These are phyloP conservation scores for Caenorhabditis japonica DNA, from an alignment of 2,888 invertebrate genomes.

Conservation along the genomic window DNA sequence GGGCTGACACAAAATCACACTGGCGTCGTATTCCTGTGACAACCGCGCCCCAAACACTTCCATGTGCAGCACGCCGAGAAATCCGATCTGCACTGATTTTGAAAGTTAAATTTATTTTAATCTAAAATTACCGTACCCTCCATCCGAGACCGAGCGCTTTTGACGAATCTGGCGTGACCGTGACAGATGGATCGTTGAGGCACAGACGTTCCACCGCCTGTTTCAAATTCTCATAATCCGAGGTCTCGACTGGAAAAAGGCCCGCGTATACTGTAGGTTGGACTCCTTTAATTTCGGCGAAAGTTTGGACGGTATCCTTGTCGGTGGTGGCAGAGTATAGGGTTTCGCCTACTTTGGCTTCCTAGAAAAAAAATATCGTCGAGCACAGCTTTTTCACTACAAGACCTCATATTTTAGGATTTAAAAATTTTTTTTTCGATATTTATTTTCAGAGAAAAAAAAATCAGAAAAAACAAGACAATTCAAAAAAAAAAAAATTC, in stretches of 20 bases:
- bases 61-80: constrained; percentile 80
- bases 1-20: constrained; percentile 80
- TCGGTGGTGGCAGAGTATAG: constrained; percentile 59
- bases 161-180: constrained; percentile 83
- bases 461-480: too few relatives aligned
- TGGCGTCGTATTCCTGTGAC: constrained; percentile 80
- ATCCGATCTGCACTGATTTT: constrained; percentile 72
- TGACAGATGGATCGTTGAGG: constrained; percentile 94
- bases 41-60: constrained; percentile 80
- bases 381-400: too few relatives aligned
- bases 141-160: constrained; percentile 80
- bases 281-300: constrained; percentile 82
- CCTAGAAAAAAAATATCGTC: too few relatives aligned
- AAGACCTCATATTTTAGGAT: too few relatives aligned
- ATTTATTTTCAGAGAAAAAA: too few relatives aligned
- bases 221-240: constrained; percentile 78
- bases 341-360: constrained; percentile 74
- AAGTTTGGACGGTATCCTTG: constrained; percentile 83
- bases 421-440: too few relatives aligned
- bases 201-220: constrained; percentile 89
- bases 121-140: constrained; percentile 76
- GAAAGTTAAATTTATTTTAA: too few relatives aligned
- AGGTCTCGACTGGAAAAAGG: constrained; percentile 88
- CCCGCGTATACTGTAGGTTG: constrained; percentile 89
- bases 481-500: too few relatives aligned